These are phyloP conservation scores for Lordiphosa fenestrarum DNA, from an alignment of 2,888 invertebrate species.

Conservation along the genomic window DNA sequence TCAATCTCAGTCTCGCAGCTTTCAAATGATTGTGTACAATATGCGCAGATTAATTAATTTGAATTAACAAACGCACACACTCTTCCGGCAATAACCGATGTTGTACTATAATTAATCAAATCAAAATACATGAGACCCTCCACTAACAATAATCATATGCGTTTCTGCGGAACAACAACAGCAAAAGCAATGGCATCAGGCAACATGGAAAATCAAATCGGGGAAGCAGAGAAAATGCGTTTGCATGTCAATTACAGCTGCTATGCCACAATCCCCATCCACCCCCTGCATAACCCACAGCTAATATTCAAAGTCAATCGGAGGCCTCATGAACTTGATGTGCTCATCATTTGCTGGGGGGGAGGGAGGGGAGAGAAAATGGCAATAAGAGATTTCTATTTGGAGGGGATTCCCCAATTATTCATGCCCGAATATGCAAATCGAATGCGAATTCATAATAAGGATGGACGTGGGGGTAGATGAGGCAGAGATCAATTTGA, in stretches of 20 bases:
- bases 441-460: slow-evolving; percentile 66
- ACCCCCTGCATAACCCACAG: slow-evolving; percentile 12
- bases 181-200: slow-evolving; percentile 8
- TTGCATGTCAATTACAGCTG: slow-evolving; percentile 69
- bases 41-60: slow-evolving; percentile 69
- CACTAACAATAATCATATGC: slow-evolving; percentile 65
- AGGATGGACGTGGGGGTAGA: slow-evolving; percentile 16
- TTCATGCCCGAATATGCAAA: slow-evolving; percentile 69
- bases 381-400: slow-evolving; percentile 40
- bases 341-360: slow-evolving; percentile 15
- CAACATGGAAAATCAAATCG: slow-evolving; percentile 64
- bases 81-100: slow-evolving; percentile 36
- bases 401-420: slow-evolving; percentile 44
- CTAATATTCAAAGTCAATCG: slow-evolving; percentile 73
- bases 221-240: slow-evolving; percentile 52
- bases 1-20: slow-evolving; percentile 56
- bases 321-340: slow-evolving; percentile 62
- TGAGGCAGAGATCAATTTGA: slow-evolving; percentile 23
- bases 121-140: slow-evolving; percentile 62
- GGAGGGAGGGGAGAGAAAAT: slow-evolving; percentile 6
- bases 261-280: not conserved
- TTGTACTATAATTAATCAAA: slow-evolving; percentile 65
- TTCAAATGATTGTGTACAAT: slow-evolving; percentile 49
- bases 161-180: slow-evolving; percentile 16
- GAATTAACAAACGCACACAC: slow-evolving; percentile 55